Percentiles rank a stretch among this genome's conserved stretches.
Conservation (phyloP, 2,888 invertebrate species). For the Aphelenchoides bicaudatus region DNA sequence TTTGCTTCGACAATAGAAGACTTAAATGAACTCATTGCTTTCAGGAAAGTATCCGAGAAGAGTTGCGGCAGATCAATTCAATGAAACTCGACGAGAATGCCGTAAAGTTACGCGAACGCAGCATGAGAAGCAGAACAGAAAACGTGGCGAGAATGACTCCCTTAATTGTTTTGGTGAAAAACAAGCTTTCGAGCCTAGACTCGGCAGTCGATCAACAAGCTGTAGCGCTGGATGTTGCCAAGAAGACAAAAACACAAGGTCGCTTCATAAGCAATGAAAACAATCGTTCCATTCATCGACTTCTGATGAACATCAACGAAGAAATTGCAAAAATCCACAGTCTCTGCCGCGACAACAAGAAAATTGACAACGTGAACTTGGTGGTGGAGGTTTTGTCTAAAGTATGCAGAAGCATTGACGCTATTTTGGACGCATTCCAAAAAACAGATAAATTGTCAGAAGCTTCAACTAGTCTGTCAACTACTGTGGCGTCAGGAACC, state of each 20-base stretch:
- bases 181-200: slow-evolving; percentile 46
- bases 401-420: slow-evolving; percentile 29
- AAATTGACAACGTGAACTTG: slow-evolving; percentile 46
- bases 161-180: slow-evolving; percentile 40
- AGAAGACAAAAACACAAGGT: slow-evolving; percentile 25
- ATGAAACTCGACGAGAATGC: slow-evolving; percentile 8
- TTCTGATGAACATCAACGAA: slow-evolving; percentile 51
- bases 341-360: slow-evolving; percentile 46
- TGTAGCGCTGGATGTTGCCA: slow-evolving; percentile 30
- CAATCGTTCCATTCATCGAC: slow-evolving; percentile 40
- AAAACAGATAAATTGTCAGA: slow-evolving; percentile 1
- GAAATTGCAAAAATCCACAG: slow-evolving; percentile 53
- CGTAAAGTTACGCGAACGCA: slow-evolving; percentile 14
- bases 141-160: slow-evolving; percentile 40
- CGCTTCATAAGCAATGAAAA: slow-evolving; percentile 29
- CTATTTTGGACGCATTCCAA: slow-evolving; percentile 27
- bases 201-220: slow-evolving; percentile 30
- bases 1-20: no score
- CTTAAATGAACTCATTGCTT: no score
- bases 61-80: slow-evolving; percentile 24
- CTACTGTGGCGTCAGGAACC: not conserved
- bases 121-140: slow-evolving; percentile 29
- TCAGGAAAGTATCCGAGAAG: slow-evolving; percentile 28
- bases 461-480: not conserved
- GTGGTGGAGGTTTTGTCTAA: slow-evolving; percentile 42